Evolutionary conservation across 1,140 invertebrate genomes (phyloP).

Genomic region (Cryptotermes secundus): DNA sequence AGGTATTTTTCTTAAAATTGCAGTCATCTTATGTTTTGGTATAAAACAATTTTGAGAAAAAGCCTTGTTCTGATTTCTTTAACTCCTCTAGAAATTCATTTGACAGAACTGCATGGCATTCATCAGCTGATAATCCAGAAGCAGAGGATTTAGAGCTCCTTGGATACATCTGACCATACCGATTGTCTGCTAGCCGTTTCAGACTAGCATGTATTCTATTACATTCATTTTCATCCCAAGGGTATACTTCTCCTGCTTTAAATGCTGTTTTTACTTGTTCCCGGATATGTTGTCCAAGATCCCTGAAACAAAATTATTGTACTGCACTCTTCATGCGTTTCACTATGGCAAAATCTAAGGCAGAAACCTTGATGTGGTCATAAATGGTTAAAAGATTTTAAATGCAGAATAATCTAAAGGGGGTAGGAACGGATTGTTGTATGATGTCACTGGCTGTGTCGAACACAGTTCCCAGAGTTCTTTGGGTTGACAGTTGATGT

Average conservation of each 20-base stretch:
- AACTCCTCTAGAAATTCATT: conserved; percentile 67
- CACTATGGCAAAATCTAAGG: too few species aligned
- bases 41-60: conserved; percentile 53
- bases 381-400: not conserved
- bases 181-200: conserved; percentile 66
- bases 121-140: conserved; percentile 64
- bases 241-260: conserved; percentile 56
- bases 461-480: too few species aligned
- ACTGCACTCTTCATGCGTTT: too few species aligned
- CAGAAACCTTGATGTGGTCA: not conserved
- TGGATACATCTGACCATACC: conserved; percentile 65
- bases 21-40: conserved; percentile 38
- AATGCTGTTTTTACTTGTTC: conserved; percentile 66
- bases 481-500: too few species aligned
- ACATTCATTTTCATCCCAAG: conserved; percentile 58
- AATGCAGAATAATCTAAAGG: too few species aligned
- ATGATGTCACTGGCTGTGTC: too few species aligned
- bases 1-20: not conserved
- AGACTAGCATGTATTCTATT: conserved; percentile 65
- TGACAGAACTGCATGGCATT: conserved; percentile 69
- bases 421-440: too few species aligned
- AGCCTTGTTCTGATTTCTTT: conserved; percentile 56
- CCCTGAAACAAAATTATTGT: conserved; percentile 64
- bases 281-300: conserved; percentile 73
- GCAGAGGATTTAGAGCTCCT: conserved; percentile 58